Conservation (phyloP, 2,113 vertebrate species). For the Mesitornis unicolor region DNA sequence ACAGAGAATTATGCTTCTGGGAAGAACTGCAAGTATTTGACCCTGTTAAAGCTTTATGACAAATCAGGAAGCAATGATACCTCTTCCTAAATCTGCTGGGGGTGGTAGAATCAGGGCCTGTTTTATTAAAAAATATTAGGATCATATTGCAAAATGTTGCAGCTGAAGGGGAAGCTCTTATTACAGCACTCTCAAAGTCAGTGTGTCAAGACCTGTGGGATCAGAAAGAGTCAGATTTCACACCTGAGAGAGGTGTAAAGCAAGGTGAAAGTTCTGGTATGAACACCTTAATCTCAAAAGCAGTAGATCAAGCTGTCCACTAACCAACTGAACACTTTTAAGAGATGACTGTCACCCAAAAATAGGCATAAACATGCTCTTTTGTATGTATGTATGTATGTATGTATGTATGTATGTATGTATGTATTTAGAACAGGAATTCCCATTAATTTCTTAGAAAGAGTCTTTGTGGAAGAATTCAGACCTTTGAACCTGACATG, state of each 20-base stretch:
- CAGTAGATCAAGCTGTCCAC: not conserved
- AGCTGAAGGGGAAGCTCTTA: not conserved
- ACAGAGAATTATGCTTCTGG: not conserved
- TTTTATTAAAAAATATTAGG: not conserved
- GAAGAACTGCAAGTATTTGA: not conserved
- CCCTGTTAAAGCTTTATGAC: not conserved
- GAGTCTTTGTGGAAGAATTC: not conserved
- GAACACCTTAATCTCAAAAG: not conserved
- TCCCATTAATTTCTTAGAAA: not conserved
- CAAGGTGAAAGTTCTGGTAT: not conserved
- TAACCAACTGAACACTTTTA: not conserved
- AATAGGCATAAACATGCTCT: not conserved
- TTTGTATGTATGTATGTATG: not conserved
- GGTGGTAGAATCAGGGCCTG: rapidly evolving
- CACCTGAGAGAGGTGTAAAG: not conserved
- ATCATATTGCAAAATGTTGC: not conserved
- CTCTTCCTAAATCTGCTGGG: not conserved
- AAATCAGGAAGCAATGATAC: not conserved
- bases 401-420: not conserved
- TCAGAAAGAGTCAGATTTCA: not conserved
- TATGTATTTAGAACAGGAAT: not conserved
- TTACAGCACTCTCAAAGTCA: not conserved
- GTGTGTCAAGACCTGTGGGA: not conserved
- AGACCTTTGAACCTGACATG: not conserved
- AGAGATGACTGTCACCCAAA: not conserved